A percentile compares a stretch with the other conserved stretches of the same genome.
phyloP scores from a whole-genome alignment of 2,113 vertebrate species.

The Mugil cephalus region DNA sequence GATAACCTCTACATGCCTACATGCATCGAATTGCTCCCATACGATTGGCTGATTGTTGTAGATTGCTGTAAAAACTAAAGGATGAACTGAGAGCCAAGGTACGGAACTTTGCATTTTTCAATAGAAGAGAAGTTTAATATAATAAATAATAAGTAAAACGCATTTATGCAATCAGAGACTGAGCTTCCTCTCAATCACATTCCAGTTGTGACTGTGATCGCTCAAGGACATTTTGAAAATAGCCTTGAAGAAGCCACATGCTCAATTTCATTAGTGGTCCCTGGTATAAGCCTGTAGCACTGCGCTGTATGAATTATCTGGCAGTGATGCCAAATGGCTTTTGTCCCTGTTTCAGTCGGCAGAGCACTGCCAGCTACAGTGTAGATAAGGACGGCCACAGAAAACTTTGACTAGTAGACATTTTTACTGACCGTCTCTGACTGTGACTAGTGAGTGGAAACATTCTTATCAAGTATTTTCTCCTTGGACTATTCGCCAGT shows the following conservation, averaged over 20 bases:
- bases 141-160: slow-evolving; percentile 1
- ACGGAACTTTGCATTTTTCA: background rate
- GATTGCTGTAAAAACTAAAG: background rate
- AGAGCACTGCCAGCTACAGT: slow-evolving; percentile 38
- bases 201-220: slow-evolving; percentile 47
- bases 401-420: slow-evolving; percentile 26
- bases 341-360: slow-evolving; percentile 53
- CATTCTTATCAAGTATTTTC: slow-evolving; percentile 4
- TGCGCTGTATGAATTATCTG: slow-evolving; percentile 62
- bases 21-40: too few species aligned
- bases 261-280: slow-evolving; percentile 70
- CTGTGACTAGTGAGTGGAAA: background rate
- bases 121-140: slow-evolving; percentile 2
- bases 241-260: slow-evolving; percentile 49
- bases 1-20: too few species aligned
- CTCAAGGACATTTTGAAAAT: slow-evolving; percentile 70
- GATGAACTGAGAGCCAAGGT: slow-evolving; percentile 5
- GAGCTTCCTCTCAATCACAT: slow-evolving; percentile 27
- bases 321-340: slow-evolving; percentile 66
- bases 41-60: slow-evolving; percentile 1
- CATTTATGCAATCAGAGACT: slow-evolving; percentile 17
- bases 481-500: background rate
- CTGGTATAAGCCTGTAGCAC: slow-evolving; percentile 62
- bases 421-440: slow-evolving; percentile 14
- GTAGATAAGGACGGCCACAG: slow-evolving; percentile 45